Evolutionary conservation across 2,888 invertebrate species (phyloP).

Genomic region (Drosophila neonasuta): DNA sequence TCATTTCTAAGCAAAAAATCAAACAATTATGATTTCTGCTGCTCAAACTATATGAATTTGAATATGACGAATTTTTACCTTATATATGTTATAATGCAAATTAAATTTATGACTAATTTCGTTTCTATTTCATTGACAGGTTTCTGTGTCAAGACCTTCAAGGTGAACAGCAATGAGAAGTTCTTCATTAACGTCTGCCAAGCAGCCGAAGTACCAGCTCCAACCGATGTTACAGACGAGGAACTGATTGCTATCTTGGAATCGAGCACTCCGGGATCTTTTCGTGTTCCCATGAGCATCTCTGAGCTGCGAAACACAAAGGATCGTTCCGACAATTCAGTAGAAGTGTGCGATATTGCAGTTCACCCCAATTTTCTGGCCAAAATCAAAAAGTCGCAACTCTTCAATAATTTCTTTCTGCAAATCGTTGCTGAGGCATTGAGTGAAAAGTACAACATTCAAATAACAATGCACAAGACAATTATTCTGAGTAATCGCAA

Average conservation of each 20-base stretch:
- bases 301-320: constrained; percentile 90
- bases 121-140: constrained; percentile 83
- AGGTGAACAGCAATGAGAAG: constrained; percentile 86
- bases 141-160: constrained; percentile 89
- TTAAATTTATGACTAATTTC: neutral
- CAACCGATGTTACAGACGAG: constrained; percentile 87
- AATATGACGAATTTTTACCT: no score
- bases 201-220: constrained; percentile 89
- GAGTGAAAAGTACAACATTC: constrained; percentile 89
- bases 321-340: constrained; percentile 89
- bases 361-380: constrained; percentile 90
- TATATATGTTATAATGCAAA: no score
- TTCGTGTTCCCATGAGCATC: constrained; percentile 94
- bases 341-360: constrained; percentile 91
- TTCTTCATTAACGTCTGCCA: constrained; percentile 94
- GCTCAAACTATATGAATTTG: no score
- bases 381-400: constrained; percentile 87
- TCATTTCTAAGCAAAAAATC: no score
- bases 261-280: constrained; percentile 87
- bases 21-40: no score
- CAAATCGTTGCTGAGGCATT: constrained; percentile 90
- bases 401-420: constrained; percentile 91
- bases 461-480: constrained; percentile 86
- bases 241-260: constrained; percentile 87
- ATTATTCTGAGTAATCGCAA: constrained; percentile 89